phyloP scores from a whole-genome alignment of 1,140 invertebrate species.

The Hyphantria cunea region DNA sequence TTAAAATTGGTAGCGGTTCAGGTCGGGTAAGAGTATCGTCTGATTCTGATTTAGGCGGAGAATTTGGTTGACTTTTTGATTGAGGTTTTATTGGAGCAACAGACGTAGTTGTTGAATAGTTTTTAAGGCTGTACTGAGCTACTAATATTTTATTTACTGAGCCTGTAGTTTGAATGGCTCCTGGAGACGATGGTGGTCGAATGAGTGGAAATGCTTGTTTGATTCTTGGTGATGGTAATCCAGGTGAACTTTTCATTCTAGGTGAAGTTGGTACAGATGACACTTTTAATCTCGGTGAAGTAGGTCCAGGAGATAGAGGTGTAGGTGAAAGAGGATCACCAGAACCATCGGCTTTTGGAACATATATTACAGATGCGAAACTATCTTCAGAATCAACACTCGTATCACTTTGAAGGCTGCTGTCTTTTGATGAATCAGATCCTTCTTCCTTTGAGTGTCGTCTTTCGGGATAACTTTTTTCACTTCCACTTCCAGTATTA shows the following conservation, averaged over 20 bases:
- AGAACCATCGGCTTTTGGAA: constrained; percentile 85
- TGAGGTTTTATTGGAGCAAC: constrained; percentile 58
- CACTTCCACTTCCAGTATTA: constrained; percentile 53
- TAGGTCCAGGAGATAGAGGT: constrained; percentile 83
- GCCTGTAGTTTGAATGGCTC: constrained; percentile 71
- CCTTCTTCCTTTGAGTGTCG: constrained; percentile 87
- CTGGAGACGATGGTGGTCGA: constrained; percentile 83
- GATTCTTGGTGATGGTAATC: constrained; percentile 83
- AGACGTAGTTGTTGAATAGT: constrained; percentile 62
- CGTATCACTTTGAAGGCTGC: constrained; percentile 95
- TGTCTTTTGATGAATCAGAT: constrained; percentile 95
- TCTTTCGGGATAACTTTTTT: constrained; percentile 66
- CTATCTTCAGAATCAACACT: constrained; percentile 96
- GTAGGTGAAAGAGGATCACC: constrained; percentile 83
- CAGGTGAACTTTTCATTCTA: constrained; percentile 82
- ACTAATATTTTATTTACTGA: constrained; percentile 76
- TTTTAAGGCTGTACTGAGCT: constrained; percentile 74
- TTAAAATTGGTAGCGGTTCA: constrained; percentile 50
- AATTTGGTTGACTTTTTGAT: constrained; percentile 79
- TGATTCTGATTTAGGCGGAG: constrained; percentile 71
- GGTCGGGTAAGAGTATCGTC: constrained; percentile 59
- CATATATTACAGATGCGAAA: constrained; percentile 94
- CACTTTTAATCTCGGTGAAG: constrained; percentile 83
- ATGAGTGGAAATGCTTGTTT: constrained; percentile 84
- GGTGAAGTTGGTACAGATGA: constrained; percentile 89